phyloP scores from a whole-genome alignment of 1,140 invertebrate genomes.

The Solenopsis invicta region DNA sequence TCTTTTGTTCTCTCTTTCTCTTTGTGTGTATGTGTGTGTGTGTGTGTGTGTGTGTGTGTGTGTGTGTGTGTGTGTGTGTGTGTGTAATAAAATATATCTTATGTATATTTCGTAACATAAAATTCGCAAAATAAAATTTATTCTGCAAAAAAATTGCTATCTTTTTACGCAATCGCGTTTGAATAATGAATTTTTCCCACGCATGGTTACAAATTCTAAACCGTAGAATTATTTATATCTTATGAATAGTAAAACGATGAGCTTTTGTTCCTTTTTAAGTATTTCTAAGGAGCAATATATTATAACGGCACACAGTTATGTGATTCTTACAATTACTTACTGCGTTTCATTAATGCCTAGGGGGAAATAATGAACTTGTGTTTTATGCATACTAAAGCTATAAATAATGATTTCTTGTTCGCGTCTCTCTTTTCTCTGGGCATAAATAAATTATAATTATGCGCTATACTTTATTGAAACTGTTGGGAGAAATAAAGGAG shows the following conservation, averaged over 20 bases:
- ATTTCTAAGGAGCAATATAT: neutral
- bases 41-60: no score
- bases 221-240: slow-evolving; percentile 1
- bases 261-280: neutral
- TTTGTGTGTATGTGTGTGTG: no score
- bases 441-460: neutral
- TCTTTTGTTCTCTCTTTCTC: neutral
- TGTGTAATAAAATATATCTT: no score
- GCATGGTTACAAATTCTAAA: neutral
- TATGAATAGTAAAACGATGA: slow-evolving; percentile 1
- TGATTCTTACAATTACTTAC: neutral
- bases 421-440: neutral
- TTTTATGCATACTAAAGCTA: neutral
- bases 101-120: neutral
- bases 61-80: no score
- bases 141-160: neutral
- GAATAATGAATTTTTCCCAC: neutral
- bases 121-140: slow-evolving; percentile 5
- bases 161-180: neutral
- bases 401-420: neutral
- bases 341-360: neutral
- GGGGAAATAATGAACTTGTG: neutral
- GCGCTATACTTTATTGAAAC: neutral
- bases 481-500: neutral
- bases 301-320: neutral